Percentiles rank a stretch among this genome's conserved stretches.
Evolutionary conservation across 2,888 invertebrate species (phyloP).

Genomic region (Oegoconia quadripuncta): DNA sequence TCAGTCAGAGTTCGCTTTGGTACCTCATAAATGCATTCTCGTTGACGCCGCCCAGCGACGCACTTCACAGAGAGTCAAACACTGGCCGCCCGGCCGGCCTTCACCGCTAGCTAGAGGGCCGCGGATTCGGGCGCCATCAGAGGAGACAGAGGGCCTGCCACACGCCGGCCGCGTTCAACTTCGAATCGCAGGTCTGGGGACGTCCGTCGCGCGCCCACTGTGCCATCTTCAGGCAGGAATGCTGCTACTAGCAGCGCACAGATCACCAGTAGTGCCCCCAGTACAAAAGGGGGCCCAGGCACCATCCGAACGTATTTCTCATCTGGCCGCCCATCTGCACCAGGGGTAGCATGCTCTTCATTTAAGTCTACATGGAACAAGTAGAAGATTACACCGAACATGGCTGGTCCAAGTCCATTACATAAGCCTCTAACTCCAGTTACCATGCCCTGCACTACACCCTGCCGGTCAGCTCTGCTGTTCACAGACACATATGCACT

Average conservation of each 20-base stretch:
- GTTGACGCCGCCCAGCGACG: conserved; percentile 30
- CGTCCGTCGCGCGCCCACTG: conserved; percentile 60
- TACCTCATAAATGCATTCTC: conserved; percentile 60
- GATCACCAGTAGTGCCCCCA: conserved; percentile 97
- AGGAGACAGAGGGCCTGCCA: conserved; percentile 87
- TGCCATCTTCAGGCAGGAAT: conserved; percentile 86
- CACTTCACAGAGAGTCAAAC: conserved; percentile 56
- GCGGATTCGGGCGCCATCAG: conserved; percentile 88
- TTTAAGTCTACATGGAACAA: conserved; percentile 98
- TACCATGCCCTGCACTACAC: conserved; percentile 97
- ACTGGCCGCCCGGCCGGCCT: conserved; percentile 66
- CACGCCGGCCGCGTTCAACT: conserved; percentile 87
- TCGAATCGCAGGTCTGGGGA: conserved; percentile 90
- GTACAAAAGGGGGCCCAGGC: conserved; percentile 98
- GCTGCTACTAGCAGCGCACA: conserved; percentile 95
- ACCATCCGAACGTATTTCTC: conserved; percentile 85
- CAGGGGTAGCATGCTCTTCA: conserved; percentile 78
- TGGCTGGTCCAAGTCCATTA: conserved; percentile 98
- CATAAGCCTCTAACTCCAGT: conserved; percentile 99
- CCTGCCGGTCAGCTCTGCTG: conserved; percentile 98
- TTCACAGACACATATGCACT: conserved; percentile 99
- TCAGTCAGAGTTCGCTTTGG: conserved; percentile 55
- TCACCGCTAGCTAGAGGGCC: conserved; percentile 81
- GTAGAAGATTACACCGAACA: conserved; percentile 99
- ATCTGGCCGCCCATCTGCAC: conserved; percentile 39